Conservation (phyloP, 2,888 invertebrate genomes). For the Emmelina monodactyla region DNA sequence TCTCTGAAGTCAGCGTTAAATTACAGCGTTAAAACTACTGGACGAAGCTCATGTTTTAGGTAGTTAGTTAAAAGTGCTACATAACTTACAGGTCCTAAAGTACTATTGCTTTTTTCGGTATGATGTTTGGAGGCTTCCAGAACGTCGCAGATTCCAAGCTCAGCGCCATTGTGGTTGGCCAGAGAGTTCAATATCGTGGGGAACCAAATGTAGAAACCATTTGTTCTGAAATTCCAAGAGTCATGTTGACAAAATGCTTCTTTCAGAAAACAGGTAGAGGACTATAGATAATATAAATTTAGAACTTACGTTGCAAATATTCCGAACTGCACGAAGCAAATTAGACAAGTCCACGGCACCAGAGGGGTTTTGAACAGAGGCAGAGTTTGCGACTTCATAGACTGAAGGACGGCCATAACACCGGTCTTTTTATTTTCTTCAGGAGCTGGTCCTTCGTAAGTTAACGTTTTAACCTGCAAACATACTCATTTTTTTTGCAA, state of each 20-base stretch:
- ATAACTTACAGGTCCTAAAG: too few species aligned
- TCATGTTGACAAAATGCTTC: neutral
- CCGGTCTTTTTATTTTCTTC: conserved; percentile 14
- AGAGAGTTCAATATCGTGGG: conserved; percentile 66
- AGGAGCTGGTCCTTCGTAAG: conserved; percentile 9
- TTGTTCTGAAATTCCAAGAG: conserved; percentile 38
- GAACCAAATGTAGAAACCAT: conserved; percentile 68
- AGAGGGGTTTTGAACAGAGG: conserved; percentile 64
- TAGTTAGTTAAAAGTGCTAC: too few species aligned
- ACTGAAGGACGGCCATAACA: conserved; percentile 37
- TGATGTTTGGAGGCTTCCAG: conserved; percentile 29
- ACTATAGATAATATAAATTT: too few species aligned
- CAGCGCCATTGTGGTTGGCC: conserved; percentile 37
- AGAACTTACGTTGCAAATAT: conserved; percentile 73
- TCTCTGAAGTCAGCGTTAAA: too few species aligned
- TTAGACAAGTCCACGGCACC: conserved; percentile 59
- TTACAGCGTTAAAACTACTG: too few species aligned
- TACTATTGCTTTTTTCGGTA: too few species aligned
- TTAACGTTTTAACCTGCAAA: conserved; percentile 33
- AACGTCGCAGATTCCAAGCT: conserved; percentile 48
- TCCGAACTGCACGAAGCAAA: conserved; percentile 70
- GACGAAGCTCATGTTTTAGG: too few species aligned
- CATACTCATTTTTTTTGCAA: neutral
- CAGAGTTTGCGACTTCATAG: conserved; percentile 64
- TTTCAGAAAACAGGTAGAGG: neutral